Evolutionary conservation across 1,140 invertebrate species (phyloP), one percentile per base, ranked within the genome.

Genomic region (Heliothis subflexa): DNA sequence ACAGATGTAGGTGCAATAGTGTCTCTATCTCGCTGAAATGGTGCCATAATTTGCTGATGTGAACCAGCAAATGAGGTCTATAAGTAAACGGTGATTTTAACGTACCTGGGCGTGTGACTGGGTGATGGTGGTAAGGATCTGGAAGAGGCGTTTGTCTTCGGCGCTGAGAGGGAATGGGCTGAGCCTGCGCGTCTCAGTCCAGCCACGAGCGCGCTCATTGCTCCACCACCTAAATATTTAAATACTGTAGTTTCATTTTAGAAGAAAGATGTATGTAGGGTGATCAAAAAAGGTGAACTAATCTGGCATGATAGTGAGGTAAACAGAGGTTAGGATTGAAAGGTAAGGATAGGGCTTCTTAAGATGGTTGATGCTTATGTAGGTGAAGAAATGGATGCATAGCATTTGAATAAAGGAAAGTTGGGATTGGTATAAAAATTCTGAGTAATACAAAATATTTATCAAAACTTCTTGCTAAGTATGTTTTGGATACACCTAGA

Each of bases 41-140:
- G 14, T 64, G 33, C 61, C 28, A 10, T 64, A 9, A 64, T 18
- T 47, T 45, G 40, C 62, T 47, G 40, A 40, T 66, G 40, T 66
- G 16, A 18, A 66, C 62, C 40, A 40, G 40, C 47, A 11, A 45
- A 45, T 45, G n/a, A 12, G 7, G 25, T n/a, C 10, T 18, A 13
- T 13, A 59, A 66, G 45, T 11, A 66, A 45, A 66, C 62, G 40
- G 47, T 28, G 18, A 28, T 40, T 10, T 45, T 47, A 52, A 77
- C 62, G 59, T 81, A 95, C 94, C 94, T 93, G 81, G 94, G 92
- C 3, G 97, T 97, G 88, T 96, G 96, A 82, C 96, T 96, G n/a
- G 97, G 97, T 83, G 97, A 97, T 78, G 97, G 97, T 78, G 97
- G 97, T 85, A 98, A 95, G 89, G 97, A 97, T 89, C 96, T 95